Evolutionary conservation across 1,140 invertebrate genomes (phyloP).

Genomic region (Triops cancriformis): DNA sequence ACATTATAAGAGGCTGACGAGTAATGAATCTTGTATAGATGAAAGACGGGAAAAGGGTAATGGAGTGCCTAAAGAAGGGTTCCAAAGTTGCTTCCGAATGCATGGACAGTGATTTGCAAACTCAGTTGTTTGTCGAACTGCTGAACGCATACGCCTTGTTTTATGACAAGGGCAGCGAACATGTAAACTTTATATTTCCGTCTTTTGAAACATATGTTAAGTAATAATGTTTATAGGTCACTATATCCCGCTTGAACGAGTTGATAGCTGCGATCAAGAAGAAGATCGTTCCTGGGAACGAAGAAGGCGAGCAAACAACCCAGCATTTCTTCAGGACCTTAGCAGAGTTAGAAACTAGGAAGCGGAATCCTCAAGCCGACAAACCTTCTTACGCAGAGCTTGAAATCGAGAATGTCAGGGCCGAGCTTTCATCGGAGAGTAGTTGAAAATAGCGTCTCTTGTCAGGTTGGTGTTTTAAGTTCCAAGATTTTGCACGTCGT

Average conservation of each 20-base stretch:
- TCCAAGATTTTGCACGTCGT: not conserved
- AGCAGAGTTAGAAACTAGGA: constrained; percentile 57
- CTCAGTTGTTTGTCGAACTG: constrained; percentile 89
- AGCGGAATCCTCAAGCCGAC: constrained; percentile 51
- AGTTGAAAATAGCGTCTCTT: not conserved
- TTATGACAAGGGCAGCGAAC: constrained; percentile 81
- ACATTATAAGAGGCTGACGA: no score
- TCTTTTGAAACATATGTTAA: constrained; percentile 21
- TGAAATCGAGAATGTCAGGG: not conserved
- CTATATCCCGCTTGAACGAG: constrained; percentile 66
- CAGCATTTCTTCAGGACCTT: constrained; percentile 86
- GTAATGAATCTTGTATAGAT: constrained; percentile 57
- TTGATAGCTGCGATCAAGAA: constrained; percentile 86
- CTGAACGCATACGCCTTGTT: constrained; percentile 92
- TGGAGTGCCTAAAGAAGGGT: constrained; percentile 94
- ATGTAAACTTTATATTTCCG: constrained; percentile 47
- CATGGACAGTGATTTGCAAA: constrained; percentile 93
- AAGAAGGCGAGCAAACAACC: constrained; percentile 92
- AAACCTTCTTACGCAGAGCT: constrained; percentile 36
- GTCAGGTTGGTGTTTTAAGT: not conserved
- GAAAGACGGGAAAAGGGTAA: constrained; percentile 78
- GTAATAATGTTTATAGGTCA: constrained; percentile 45
- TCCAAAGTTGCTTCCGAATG: constrained; percentile 91
- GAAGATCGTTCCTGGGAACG: constrained; percentile 74
- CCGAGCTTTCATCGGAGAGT: not conserved